Base-by-base conservation (phyloP, 2,113 vertebrate genomes). In the Solea senegalensis region DNA sequence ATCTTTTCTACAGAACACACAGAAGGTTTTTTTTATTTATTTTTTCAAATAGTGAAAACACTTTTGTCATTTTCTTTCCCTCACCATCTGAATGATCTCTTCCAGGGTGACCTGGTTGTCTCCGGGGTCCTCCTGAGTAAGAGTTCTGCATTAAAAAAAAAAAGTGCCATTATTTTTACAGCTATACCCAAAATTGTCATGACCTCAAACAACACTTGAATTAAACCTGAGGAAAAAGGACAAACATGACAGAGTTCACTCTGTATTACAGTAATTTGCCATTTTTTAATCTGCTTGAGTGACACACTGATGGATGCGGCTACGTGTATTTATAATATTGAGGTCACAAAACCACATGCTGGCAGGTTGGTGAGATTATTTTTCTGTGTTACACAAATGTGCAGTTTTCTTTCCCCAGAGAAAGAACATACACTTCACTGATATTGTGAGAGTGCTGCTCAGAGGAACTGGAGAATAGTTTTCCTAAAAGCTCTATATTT, bases 91-190 rank as follows among this genome's bases (percentile, higher is more conserved):
- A 2, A 89, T 77, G 3, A 98, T 90, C 87, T 97, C 96, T 76
- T 98, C 96, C 85, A 99, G 86, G 0, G 91, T 95, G 59, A 96
- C 94, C 94, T 98, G 97, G 75, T 94, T 97, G 90, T 99, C 97
- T 49, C 96, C 96, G 0, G 96, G 96, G 43, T 99, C 98, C 59
- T 98, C 97, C 89, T 98, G 96, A 0, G 95, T 96, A 86, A 99
- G 76, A 54, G 97, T 99, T 88, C 98, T 99, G 26, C 48, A 0
- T 41, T 14, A 8, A 77, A 52, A 50, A 50, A 67, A 16, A 45
- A 2, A 69, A 27, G 8, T 26, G 8, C 8, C 9, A n/a, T 59
- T 68, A 43, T n/a, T 65, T 73, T 46, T 0, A 57, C 7, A 26
- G 4, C 21, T 68, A 56, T 63, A 14, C 49, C 28, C 6, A 56